phyloP scores from a whole-genome alignment of 2,888 invertebrate genomes.

The Dromius quadrimaculatus region DNA sequence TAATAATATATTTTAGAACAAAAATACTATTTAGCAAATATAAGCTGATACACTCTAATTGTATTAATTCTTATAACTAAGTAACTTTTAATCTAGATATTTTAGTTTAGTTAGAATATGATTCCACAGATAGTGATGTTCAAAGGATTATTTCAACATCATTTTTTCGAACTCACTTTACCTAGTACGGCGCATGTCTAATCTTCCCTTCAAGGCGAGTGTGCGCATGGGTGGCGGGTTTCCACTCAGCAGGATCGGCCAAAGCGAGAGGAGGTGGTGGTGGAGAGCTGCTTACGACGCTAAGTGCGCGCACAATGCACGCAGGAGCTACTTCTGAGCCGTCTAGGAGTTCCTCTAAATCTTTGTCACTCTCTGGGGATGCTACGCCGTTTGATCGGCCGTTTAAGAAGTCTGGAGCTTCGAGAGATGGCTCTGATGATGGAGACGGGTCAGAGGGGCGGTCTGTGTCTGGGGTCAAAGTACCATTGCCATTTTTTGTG shows the following conservation, averaged over 20 bases:
- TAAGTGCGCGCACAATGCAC: conserved; percentile 70
- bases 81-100: conserved; percentile 1
- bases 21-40: conserved; percentile 29
- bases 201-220: conserved; percentile 63
- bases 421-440: not conserved
- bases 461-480: not conserved
- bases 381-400: conserved; percentile 66
- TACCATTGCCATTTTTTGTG: conserved; percentile 6
- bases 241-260: conserved; percentile 62
- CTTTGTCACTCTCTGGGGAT: conserved; percentile 70
- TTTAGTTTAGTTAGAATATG: conserved; percentile 1
- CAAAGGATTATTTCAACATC: not conserved
- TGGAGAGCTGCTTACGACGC: conserved; percentile 68
- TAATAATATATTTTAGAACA: conserved; percentile 4
- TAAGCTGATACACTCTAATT: conserved; percentile 23
- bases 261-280: conserved; percentile 62
- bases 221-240: conserved; percentile 56
- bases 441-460: not conserved
- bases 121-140: not conserved
- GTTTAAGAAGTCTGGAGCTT: conserved; percentile 64
- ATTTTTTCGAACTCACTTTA: not conserved
- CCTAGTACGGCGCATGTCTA: conserved; percentile 62
- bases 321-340: conserved; percentile 67
- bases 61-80: not conserved
- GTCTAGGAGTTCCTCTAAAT: conserved; percentile 69